Evolutionary conservation across 1,140 invertebrate genomes (phyloP), one percentile per base, ranked within the genome.

Genomic region (Macrocentrus cingulum): DNA sequence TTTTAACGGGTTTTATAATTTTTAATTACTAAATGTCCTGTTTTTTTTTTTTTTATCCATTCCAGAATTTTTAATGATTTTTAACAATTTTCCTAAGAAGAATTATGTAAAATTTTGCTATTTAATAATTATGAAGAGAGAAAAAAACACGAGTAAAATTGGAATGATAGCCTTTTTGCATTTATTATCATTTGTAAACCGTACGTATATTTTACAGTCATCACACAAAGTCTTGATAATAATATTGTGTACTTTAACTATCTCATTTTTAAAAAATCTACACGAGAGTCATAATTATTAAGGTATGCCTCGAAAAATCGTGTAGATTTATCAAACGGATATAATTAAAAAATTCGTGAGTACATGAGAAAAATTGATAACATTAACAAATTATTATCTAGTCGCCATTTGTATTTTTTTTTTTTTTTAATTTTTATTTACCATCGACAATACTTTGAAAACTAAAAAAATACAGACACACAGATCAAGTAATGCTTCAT

Each of bases 121-220:
- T n/a, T n/a, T n/a, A n/a, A n/a, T n/a, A n/a, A n/a, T n/a, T n/a
- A n/a, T n/a, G n/a, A n/a, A n/a, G 18, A 44, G 32, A 1, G 42
- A 50, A 23, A 37, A 48, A 37, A 46, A 54, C 20, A 37, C 20
- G 19, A 37, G 34, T 23, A 13, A 53, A 59, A 52, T 60, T 56
- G 59, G 59, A 64, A 64, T 64, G 62, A 64, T 61, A 60, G 52
- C 57, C 36, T 59, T 49, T 1, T 51, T 51, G 59, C 52, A 34
- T 64, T 64, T 64, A 61, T 64, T 61, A 64, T 61, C 56, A 56
- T 61, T 61, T 52, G 49, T 61, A 61, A 61, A 59, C 44, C 57
- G 59, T 59, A 64, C 53, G 56, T 58, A 60, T 64, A 61, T 51
- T 61, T 59, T 60, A 64, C 59, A 64, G 53, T 64, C 56, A 62